Conservation (phyloP, 2,888 invertebrate genomes). For the Plemyria rubiginata region DNA sequence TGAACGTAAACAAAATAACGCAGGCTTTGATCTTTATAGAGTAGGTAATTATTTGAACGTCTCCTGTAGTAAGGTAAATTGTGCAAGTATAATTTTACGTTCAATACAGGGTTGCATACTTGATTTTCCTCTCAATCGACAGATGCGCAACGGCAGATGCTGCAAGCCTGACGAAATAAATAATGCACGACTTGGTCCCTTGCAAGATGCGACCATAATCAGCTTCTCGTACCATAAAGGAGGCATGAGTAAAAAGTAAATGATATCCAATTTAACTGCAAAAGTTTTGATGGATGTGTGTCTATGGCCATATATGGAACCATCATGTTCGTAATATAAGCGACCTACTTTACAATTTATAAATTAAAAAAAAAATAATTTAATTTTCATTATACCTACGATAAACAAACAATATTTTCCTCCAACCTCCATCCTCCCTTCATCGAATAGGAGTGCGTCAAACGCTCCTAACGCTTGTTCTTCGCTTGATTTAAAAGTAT, state of each 20-base stretch:
- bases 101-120: conserved; percentile 36
- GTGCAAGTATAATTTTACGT: conserved; percentile 31
- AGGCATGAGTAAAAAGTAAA: conserved; percentile 66
- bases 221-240: conserved; percentile 47
- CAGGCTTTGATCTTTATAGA: neutral
- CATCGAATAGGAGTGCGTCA: no score
- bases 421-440: no score
- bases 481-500: no score
- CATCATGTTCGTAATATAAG: no score
- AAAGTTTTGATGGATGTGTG: conserved; percentile 4
- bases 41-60: neutral
- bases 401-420: no score
- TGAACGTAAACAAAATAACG: neutral
- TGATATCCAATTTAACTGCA: conserved; percentile 8
- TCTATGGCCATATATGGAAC: neutral
- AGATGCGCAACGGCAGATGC: conserved; percentile 59
- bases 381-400: no score
- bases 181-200: conserved; percentile 34
- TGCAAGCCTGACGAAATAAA: conserved; percentile 46
- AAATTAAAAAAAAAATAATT: no score
- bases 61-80: conserved; percentile 15
- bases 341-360: no score
- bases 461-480: no score
- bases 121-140: conserved; percentile 46
- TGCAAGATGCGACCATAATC: conserved; percentile 24